Base-by-base conservation (phyloP, 2,113 vertebrate species). In the Empidonax traillii region DNA sequence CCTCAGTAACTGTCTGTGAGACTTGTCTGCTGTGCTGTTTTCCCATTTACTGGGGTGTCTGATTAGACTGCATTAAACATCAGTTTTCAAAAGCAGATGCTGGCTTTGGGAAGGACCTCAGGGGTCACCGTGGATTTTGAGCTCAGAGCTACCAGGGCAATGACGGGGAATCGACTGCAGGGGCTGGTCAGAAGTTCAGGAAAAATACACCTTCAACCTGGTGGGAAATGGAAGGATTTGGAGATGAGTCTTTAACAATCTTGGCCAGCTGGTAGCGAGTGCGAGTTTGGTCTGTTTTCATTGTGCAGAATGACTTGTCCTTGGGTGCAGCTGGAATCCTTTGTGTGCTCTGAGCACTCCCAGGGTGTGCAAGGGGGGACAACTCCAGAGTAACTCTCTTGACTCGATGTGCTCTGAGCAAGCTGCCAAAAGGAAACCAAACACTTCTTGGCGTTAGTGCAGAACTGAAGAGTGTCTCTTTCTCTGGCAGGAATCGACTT, bases 401-500 rank as follows among this genome's bases (percentile, higher is more conserved):
- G 55, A 46, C 67, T 74, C 66, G 83, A 52, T 71, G 83, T 81
- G 56, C 37, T 71, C 22, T 86, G 86, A 67, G 3, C 44, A 51
- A 74, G 41, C 55, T 49, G 51, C 71, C 12, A 37, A 55, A 72
- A 87, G 65, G 23, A 85, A 91, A 77, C 33, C 0, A 20, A 85
- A 58, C 10, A 4, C 56, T 91, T 73, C 44, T 67, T 91, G 89
- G 65, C 37, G 35, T 69, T 66, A 80, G 69, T 89, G 84, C 85
- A 93, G 95, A 96, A 97, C 93, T 97, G 47, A 96, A 91, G n/a
- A 53, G 21, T 96, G 14, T 96, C 55, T 97, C 41, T 98, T 92
- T 97, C 91, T 96, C 88, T 97, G 94, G n/a, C 97, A 99, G 99
- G 99, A 93, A 99, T 99, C 63, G 99, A 99, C 97, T 99, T 99